Conservation (phyloP, 2,888 invertebrate species). For the Unio delphinus region DNA sequence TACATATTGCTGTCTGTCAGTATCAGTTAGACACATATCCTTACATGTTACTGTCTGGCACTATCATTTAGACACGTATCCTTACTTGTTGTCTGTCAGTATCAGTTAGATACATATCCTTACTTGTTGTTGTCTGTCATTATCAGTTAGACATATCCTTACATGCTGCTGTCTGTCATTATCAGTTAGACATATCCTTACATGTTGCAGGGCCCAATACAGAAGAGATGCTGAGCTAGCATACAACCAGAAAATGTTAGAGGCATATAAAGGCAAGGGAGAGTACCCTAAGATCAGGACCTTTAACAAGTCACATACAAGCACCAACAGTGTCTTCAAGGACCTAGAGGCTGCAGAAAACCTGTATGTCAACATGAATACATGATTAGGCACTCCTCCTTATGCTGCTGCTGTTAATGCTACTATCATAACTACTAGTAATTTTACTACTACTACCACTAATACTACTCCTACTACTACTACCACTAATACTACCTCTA, state of each 20-base stretch:
- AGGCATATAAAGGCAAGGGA: slow-evolving; percentile 66
- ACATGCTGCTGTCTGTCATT: neutral
- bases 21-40: no score
- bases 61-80: no score
- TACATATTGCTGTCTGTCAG: no score
- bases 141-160: neutral
- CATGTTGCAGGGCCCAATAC: slow-evolving; percentile 63
- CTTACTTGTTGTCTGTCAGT: no score
- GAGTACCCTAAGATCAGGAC: slow-evolving; percentile 70
- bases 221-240: slow-evolving; percentile 68
- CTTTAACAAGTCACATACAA: slow-evolving; percentile 66
- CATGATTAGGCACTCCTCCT: no score
- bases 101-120: no score
- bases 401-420: no score
- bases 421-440: no score
- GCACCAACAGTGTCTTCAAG: slow-evolving; percentile 70
- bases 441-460: no score
- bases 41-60: no score
- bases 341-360: slow-evolving; percentile 70
- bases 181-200: neutral
- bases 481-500: no score
- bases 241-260: slow-evolving; percentile 68
- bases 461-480: no score
- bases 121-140: neutral
- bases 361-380: slow-evolving; percentile 59